Evolutionary conservation across 2,797 vertebrate genomes (phyloP), one percentile per base, ranked within the genome.

Genomic region (Cuculus canorus): DNA sequence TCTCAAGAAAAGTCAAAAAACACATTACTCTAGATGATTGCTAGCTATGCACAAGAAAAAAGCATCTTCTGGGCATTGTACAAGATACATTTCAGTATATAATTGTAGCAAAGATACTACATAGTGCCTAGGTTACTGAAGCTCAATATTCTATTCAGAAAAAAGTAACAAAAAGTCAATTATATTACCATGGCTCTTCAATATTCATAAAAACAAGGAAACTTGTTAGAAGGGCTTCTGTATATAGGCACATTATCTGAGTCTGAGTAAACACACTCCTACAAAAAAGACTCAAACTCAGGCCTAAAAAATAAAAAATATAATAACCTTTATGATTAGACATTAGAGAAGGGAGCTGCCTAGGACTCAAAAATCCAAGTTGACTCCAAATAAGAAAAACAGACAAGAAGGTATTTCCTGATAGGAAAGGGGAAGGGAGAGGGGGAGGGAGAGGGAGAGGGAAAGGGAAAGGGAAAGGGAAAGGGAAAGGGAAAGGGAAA

Each of bases 391-490:
- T 35, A 16, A 59, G 18, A 32, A 85, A 81, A 85, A 71, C 2
- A 81, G 53, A 60, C 60, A 60, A 71, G 27, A 48, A 80, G 15
- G 11, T 65, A 27, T 30, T 71, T 60, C 9, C 27, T 50, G 33
- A 53, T 30, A 48, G 14, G 27, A 65, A 65, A 21, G 6, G 10
- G 13, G 12, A 2, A 17, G 17, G 4, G 32, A 15, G 8, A 8
- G 14, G 1, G 19, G 14, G 5, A 5, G 11, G 9, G 30, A n/a
- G n/a, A n/a, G n/a, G n/a, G n/a, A n/a, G 22, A 14, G 3, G 3
- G 11, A 48, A 16, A 5, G 10, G 28, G 17, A 9, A 2, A 21
- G 5, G n/a, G n/a, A 21, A 6, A 10, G 13, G 12, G 22, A 14
- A 3, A n/a, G n/a, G 3, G 11, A 48, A 16, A 5, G 10, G 28